Conservation (phyloP, 2,113 vertebrate genomes). For the Nibea coibor region DNA sequence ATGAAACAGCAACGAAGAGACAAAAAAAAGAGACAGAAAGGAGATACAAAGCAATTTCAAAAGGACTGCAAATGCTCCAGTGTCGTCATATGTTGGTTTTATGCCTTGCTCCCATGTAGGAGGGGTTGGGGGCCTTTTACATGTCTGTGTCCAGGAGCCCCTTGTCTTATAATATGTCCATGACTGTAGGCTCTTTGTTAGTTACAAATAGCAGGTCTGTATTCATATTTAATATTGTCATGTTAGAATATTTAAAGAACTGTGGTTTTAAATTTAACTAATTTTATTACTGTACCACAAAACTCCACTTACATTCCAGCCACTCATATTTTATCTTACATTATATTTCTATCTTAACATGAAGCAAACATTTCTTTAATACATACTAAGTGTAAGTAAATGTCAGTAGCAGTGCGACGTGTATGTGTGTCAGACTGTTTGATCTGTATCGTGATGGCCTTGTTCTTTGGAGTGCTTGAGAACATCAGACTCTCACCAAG, state of each 20-base stretch:
- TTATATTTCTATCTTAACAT: not conserved
- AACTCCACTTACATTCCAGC: not conserved
- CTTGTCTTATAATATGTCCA: too few species aligned
- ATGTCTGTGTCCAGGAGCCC: too few species aligned
- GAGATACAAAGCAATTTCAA: too few species aligned
- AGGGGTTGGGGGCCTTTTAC: too few species aligned
- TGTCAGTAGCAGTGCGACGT: not conserved
- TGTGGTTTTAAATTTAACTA: not conserved
- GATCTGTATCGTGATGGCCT: constrained; percentile 23
- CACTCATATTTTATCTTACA: not conserved
- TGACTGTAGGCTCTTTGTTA: not conserved
- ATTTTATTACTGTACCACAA: not conserved
- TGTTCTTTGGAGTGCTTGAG: constrained; percentile 42
- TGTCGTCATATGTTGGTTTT: too few species aligned
- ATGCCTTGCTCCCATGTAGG: too few species aligned
- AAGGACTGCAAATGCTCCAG: too few species aligned
- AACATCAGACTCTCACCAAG: constrained; percentile 25
- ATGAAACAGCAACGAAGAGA: not conserved
- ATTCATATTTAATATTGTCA: not conserved
- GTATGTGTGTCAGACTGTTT: constrained; percentile 31
- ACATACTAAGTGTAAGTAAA: not conserved
- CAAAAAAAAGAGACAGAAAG: too few species aligned
- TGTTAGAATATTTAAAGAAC: not conserved
- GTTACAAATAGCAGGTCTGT: not conserved
- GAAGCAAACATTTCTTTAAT: not conserved